Base-by-base conservation (phyloP, 2,888 invertebrate species). In the Patella caerulea region DNA sequence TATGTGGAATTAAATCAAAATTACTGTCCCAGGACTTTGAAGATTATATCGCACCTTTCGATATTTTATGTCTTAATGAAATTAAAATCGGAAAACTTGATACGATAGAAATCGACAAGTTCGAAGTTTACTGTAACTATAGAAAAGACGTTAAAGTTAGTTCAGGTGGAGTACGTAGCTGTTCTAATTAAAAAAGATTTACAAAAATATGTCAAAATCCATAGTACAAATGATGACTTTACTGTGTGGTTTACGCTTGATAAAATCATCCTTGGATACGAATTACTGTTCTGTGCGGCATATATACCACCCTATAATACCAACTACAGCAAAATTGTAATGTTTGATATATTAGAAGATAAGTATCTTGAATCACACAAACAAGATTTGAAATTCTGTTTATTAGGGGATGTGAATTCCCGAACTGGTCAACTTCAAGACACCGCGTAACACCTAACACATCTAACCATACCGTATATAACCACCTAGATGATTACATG, bases 231-330 rank as follows among this genome's bases (percentile, higher is more conserved):
- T 65, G 19, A 65, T 65, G 65, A 65, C 15, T n/a, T 65, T 12
- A 19, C 17, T n/a, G n/a, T 65, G n/a, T 65, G 65, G 65, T 65
- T 65, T 19, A 19, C 65, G 19, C 17, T 65, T n/a, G 65, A 65
- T 2, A 65, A 65, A 9, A 65, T n/a, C 19, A 7, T 19, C 12
- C 19, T 19, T 65, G 65, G 65, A 65, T 24, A 65, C 5, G 65
- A 65, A 65, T 15, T 65, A 12, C 17, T 65, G 19, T 65, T 65
- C 5, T 19, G 65, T 65, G 65, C n/a, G n/a, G 65, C 65, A n/a
- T 65, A 65, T 65, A 65, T 65, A 19, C 65, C 65, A 19, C 65
- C 65, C 17, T 65, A 19, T 59, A 59, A 59, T 59, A n/a, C 59
- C n/a, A 59, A 56, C 3, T 56, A 56, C n/a, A 17, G 15, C 56